Base-by-base conservation (phyloP, 2,797 vertebrate genomes). In the Lophius americanus region DNA sequence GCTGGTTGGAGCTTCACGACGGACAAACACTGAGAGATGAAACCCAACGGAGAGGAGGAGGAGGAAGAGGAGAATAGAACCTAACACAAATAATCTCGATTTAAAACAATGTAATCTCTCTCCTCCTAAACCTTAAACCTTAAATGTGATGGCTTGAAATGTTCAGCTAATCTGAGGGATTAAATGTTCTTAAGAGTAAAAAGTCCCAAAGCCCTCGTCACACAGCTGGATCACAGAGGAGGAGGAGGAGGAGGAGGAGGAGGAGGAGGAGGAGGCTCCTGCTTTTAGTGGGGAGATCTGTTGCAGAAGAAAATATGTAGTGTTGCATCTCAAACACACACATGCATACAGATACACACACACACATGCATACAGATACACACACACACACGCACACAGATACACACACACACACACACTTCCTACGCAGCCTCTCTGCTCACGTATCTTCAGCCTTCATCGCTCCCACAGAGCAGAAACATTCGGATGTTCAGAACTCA, bases 371-470 rank as follows among this genome's bases (percentile, higher is more conserved):
- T n/a, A n/a, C n/a, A n/a, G n/a, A n/a, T n/a, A n/a, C 51, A n/a
- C 66, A 35, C 49, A 5, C 51, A n/a, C 66, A 35, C 49, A 5
- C 51, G 11, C 66, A 35, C 49, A 5, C 51, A n/a, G 57, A 35
- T 39, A 5, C 51, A 6, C 41, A 72, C 54, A 79, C 57, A 60
- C 55, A 70, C 66, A 78, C 70, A 69, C 73, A 46, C 76, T 46
- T 83, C 85, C 85, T 75, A 86, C 85, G 75, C 85, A 77, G 54
- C 72, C 67, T 56, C 65, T 54, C 49, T 57, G 5, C 53, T 57
- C 62, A 51, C 49, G 39, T 7, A n/a, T 64, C 60, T 58, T 68
- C 55, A 39, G 38, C 41, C 4, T 61, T 56, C 67, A 61, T 72
- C 60, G 11, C 60, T 70, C 70, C 72, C 76, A 57, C 70, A 69